These are phyloP conservation scores for Sipunculus nudus DNA, from an alignment of 2,888 invertebrate species.

Conservation along the genomic window DNA sequence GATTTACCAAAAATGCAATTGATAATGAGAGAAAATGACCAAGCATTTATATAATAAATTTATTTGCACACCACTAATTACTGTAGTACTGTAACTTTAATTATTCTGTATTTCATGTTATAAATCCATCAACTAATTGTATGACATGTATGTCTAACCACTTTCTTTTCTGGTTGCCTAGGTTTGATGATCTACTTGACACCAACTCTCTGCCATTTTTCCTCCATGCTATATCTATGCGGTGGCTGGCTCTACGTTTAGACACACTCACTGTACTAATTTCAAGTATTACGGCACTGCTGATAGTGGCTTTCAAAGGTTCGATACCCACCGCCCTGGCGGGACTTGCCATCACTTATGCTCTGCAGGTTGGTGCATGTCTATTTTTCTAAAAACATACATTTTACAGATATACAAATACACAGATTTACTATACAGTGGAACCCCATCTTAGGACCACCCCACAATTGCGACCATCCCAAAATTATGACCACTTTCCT, in stretches of 20 bases:
- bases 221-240: slow-evolving; percentile 67
- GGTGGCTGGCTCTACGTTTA: slow-evolving; percentile 66
- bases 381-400: neutral
- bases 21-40: too few relatives aligned
- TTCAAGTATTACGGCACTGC: slow-evolving; percentile 68
- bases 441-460: too few relatives aligned
- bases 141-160: neutral
- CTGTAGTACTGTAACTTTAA: too few relatives aligned
- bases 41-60: too few relatives aligned
- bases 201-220: slow-evolving; percentile 68
- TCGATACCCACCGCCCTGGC: slow-evolving; percentile 69
- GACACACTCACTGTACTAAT: slow-evolving; percentile 65
- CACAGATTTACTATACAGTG: too few relatives aligned
- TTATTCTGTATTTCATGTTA: too few relatives aligned
- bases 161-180: slow-evolving; percentile 44
- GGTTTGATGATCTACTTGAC: slow-evolving; percentile 69
- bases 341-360: slow-evolving; percentile 73
- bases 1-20: too few relatives aligned
- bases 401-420: too few relatives aligned
- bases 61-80: too few relatives aligned
- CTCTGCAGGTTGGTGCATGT: slow-evolving; percentile 67
- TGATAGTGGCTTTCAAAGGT: slow-evolving; percentile 67
- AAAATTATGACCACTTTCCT: too few relatives aligned
- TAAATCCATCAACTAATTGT: too few relatives aligned
- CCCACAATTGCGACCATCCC: too few relatives aligned